Base-by-base conservation (phyloP, 2,888 invertebrate species). In the Minunthozetes semirufus region DNA sequence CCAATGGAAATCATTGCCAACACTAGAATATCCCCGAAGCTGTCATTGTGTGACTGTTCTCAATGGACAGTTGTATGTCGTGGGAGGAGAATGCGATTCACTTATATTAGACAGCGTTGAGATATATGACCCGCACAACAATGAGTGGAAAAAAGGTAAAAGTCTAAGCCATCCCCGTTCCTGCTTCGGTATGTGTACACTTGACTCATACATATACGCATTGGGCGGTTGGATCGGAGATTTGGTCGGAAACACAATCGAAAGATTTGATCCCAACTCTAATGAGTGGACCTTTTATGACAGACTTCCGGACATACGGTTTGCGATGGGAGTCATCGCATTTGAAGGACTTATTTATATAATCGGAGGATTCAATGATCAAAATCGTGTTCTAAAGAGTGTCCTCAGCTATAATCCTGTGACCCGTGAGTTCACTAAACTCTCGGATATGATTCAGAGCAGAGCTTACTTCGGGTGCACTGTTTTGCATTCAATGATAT, bases 141-240 rank as follows among this genome's bases (percentile, higher is more conserved):
- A 80, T 74, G 78, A 80, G 59, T 80, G 77, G 78, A 33, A 63
- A 13, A 29, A 38, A 22, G 76, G 74, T 1, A 33, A 74, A 33
- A 68, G 50, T 17, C 33, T 78, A 63, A 50, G 59, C 22, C 72
- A 73, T 38, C 90, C 92, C 0, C 87, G 95, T 27, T 94, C 93
- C 84, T 94, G 93, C 82, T 92, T 94, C 82, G 94, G 94, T 1
- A 84, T 94, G 77, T 92, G 92, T 80, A 90, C 91, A 17, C 87
- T 91, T 83, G 89, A 91, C 79, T 92, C 91, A 38, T 88, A 88
- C 80, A 84, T 95, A 76, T 93, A 91, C 82, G 94, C 93, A 0
- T 88, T 95, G 80, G 94, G 95, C 61, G 95, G 95, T 4, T 94
- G 94, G 94, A 89, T 94, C 46, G 94, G 94, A 0, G 90, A 91